phyloP scores from a whole-genome alignment of 2,888 invertebrate genomes.

The Invenusta paracnida region DNA sequence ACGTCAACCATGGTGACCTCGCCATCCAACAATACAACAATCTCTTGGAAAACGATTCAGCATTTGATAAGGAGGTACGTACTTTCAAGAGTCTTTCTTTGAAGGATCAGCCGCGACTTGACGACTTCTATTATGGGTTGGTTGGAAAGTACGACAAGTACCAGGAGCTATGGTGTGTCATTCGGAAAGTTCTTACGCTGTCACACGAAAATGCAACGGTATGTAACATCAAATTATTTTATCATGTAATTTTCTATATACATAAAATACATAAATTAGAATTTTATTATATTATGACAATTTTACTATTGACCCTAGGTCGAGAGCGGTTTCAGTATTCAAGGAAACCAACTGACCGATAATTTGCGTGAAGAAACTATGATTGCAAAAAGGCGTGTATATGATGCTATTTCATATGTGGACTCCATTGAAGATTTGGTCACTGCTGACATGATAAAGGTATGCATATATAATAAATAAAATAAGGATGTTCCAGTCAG shows the following conservation, averaged over 20 bases:
- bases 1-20: background rate
- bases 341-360: background rate
- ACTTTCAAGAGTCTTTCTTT: background rate
- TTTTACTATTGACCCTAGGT: background rate
- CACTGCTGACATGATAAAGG: background rate
- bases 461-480: background rate
- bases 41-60: background rate
- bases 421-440: background rate
- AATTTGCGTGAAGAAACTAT: background rate
- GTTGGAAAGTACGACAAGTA: background rate
- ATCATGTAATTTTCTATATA: too few species aligned
- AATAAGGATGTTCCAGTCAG: too few species aligned
- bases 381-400: background rate
- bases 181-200: background rate
- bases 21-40: background rate
- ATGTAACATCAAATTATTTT: too few species aligned
- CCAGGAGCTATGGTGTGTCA: background rate
- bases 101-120: background rate
- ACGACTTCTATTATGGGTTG: background rate
- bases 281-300: background rate
- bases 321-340: background rate
- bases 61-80: background rate
- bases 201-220: background rate
- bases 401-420: background rate
- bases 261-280: too few species aligned